Percentiles rank a stretch among this genome's conserved stretches.
phyloP scores from a whole-genome alignment of 35 echinoderm and acorn worm genomes.

The Hemicentrotus pulcherrimus region DNA sequence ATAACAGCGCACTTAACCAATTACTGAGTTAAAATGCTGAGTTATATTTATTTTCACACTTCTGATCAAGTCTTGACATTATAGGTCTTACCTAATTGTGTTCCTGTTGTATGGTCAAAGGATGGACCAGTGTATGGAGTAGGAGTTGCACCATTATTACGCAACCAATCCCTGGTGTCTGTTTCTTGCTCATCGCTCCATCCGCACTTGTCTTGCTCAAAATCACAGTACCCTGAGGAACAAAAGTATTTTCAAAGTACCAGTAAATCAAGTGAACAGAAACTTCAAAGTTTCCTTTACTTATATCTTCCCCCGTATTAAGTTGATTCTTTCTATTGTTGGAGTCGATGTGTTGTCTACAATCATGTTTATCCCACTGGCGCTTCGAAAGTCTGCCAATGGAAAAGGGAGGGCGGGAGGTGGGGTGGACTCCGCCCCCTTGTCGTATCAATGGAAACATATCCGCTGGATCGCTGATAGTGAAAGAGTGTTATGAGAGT shows the following conservation, averaged over 20 bases:
- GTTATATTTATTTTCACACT: too few species aligned
- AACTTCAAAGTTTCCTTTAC: too few species aligned
- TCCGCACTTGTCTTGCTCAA: conserved; percentile 83
- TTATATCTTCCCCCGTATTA: too few species aligned
- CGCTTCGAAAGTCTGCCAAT: neutral
- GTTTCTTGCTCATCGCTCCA: conserved; percentile 69
- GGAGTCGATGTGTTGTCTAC: conserved; percentile 43
- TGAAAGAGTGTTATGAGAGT: too few species aligned
- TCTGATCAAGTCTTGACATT: neutral
- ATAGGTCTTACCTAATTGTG: neutral
- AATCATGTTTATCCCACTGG: conserved; percentile 51
- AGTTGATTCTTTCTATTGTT: neutral
- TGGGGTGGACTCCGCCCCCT: neutral
- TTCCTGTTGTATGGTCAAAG: conserved; percentile 77
- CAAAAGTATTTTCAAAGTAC: too few species aligned
- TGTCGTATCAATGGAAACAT: conserved; percentile 49
- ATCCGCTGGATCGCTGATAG: neutral
- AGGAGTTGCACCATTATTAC: conserved; percentile 53
- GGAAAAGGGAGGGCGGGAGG: neutral
- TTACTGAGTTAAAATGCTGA: too few species aligned
- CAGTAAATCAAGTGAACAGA: too few species aligned
- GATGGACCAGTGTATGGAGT: conserved; percentile 65
- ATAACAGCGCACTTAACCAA: too few species aligned
- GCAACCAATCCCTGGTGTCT: conserved; percentile 71
- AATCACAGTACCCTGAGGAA: conserved; percentile 76